A percentile compares a stretch with the other conserved stretches of the same genome.
phyloP scores from a whole-genome alignment of 2,888 invertebrate genomes.

The Trissolcus brochymenae region DNA sequence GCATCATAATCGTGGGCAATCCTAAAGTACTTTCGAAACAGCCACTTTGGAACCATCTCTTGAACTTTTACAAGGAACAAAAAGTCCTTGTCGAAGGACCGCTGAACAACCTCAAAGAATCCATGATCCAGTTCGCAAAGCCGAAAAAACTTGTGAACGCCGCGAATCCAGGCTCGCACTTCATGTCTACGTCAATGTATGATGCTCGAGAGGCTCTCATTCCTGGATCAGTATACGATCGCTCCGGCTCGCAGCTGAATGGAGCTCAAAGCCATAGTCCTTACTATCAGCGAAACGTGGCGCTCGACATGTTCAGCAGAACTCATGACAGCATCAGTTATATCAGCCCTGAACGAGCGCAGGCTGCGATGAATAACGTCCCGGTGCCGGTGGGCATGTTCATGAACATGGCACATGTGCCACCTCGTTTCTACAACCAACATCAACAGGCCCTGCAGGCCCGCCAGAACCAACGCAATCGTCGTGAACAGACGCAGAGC shows the following conservation, averaged over 20 bases:
- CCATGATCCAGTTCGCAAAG: constrained; percentile 97
- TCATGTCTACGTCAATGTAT: constrained; percentile 98
- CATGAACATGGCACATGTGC: constrained; percentile 90
- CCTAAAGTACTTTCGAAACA: constrained; percentile 99
- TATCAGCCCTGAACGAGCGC: constrained; percentile 90
- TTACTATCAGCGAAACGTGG: constrained; percentile 75
- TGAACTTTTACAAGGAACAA: constrained; percentile 98
- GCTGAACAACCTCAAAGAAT: constrained; percentile 96
- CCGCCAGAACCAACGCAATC: constrained; percentile 76
- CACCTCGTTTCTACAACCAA: constrained; percentile 86
- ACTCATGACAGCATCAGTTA: constrained; percentile 94
- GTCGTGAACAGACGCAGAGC: constrained; percentile 61
- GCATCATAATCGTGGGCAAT: constrained; percentile 98
- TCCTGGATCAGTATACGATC: constrained; percentile 94
- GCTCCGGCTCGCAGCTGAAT: constrained; percentile 78
- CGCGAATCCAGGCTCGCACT: constrained; percentile 96
- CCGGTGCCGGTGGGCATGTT: constrained; percentile 97
- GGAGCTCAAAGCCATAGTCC: constrained; percentile 73
- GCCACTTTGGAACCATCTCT: constrained; percentile 97
- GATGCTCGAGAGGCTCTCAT: constrained; percentile 97
- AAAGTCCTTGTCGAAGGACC: constrained; percentile 98
- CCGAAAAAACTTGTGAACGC: constrained; percentile 96
- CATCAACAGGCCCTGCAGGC: constrained; percentile 83
- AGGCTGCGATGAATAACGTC: constrained; percentile 85
- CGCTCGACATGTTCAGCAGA: constrained; percentile 81